phyloP scores from a whole-genome alignment of 2,113 vertebrate species.

The Morone chrysops region DNA sequence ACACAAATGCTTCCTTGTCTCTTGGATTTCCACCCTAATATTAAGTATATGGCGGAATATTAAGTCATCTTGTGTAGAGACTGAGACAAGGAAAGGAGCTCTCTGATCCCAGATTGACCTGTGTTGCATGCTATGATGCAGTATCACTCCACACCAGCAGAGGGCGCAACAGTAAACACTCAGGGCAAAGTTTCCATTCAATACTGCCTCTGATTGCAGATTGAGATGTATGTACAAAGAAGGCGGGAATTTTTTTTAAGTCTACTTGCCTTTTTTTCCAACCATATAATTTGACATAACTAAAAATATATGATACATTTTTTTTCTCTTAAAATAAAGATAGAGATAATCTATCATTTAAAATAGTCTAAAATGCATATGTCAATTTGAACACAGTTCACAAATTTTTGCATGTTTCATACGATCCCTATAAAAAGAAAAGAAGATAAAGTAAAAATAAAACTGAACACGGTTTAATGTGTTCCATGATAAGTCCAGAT shows the following conservation, averaged over 20 bases:
- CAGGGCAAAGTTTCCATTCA: conserved; percentile 55
- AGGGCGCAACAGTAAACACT: conserved; percentile 78
- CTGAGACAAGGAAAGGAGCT: conserved; percentile 80
- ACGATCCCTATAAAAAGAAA: conserved; percentile 83
- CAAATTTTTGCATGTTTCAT: conserved; percentile 89
- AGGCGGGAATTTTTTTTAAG: conserved; percentile 34
- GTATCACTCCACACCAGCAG: conserved; percentile 87
- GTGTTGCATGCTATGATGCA: conserved; percentile 82
- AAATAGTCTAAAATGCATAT: conserved; percentile 83
- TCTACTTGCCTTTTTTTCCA: conserved; percentile 57
- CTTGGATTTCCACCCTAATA: conserved; percentile 11
- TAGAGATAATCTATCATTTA: conserved; percentile 74
- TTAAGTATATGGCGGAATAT: conserved; percentile 20
- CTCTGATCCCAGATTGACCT: conserved; percentile 48
- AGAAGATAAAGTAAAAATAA: conserved; percentile 72
- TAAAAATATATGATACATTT: conserved; percentile 83
- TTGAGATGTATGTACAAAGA: conserved; percentile 63
- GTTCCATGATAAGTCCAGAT: conserved; percentile 62
- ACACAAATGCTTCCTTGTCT: conserved; percentile 31
- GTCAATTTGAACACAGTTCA: conserved; percentile 75
- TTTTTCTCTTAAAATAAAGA: conserved; percentile 80
- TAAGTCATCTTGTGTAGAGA: conserved; percentile 14
- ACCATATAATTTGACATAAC: conserved; percentile 74
- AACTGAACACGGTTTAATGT: conserved; percentile 50
- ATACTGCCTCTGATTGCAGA: conserved; percentile 57